Evolutionary conservation across 2,888 invertebrate species (phyloP), one percentile per base, ranked within the genome.

Genomic region (Euspilapteryx auroguttella): DNA sequence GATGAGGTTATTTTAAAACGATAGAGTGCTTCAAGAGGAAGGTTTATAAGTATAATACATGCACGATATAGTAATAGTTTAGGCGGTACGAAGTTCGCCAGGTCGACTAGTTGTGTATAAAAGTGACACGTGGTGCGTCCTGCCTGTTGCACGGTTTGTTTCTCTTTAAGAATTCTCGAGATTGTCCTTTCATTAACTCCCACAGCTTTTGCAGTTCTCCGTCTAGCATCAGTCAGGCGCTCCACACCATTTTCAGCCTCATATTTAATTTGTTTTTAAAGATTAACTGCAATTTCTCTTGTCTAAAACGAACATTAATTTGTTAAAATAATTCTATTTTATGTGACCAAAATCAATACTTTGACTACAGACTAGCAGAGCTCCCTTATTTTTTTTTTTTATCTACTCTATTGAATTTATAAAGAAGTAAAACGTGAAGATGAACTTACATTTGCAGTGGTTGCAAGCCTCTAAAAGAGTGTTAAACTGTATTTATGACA

Each of bases 261-360:
- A 14, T 27, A 27, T 20, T 27, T 27, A 17, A 17, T 32, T 13
- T 13, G 27, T 24, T 32, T 24, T 24, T 32, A 30, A 15, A 32
- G 30, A 21, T 15, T 32, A 14, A 25, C 29, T 29, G 26, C 25
- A 22, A 27, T 15, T 27, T 32, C 30, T 27, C 15, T 17, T 25
- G 25, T 27, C 27, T 29, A 13, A 27, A 26, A 32, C 11, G 28
- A 6, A 23, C 6, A 9, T 4, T 12, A 11, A 22, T 36, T 5
- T 39, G 4, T 22, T 4, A 4, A 5, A 22, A 22, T 22, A 22
- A 7, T 22, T n/a, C 10, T 12, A 25, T 33, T 36, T 34, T 35
- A 37, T 39, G 44, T 40, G 40, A 44, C 36, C 45, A 43, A 52
- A 56, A 50, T 46, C 34, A 44, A 42, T 38, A 42, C 12, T 31